Evolutionary conservation across 2,888 invertebrate species (phyloP).

Genomic region (Glyphotaelius pellucidus): DNA sequence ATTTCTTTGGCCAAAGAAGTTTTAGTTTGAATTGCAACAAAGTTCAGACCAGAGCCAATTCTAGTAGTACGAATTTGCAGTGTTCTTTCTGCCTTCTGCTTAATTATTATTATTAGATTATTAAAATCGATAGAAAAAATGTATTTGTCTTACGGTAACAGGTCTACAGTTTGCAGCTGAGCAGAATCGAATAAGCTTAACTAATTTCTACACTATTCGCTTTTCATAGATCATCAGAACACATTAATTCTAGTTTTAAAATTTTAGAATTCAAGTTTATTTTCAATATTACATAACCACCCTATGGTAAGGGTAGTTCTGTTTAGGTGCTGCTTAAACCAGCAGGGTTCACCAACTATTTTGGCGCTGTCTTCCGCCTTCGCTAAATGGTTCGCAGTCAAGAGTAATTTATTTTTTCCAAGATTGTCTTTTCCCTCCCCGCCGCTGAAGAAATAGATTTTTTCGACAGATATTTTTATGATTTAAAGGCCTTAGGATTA

Average conservation of each 20-base stretch:
- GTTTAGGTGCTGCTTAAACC: slow-evolving; percentile 51
- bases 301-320: slow-evolving; percentile 34
- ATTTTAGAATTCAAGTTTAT: too few species aligned
- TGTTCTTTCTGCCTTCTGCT: too few species aligned
- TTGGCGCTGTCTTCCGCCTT: slow-evolving; percentile 20
- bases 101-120: too few species aligned
- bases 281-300: not conserved
- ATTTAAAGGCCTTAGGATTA: slow-evolving; percentile 48
- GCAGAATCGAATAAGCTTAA: too few species aligned
- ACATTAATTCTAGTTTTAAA: too few species aligned
- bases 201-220: not conserved
- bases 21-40: too few species aligned
- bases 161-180: too few species aligned
- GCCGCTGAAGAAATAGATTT: slow-evolving; percentile 38
- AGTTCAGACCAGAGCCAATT: too few species aligned
- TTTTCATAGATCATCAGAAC: not conserved
- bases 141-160: too few species aligned
- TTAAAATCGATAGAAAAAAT: too few species aligned
- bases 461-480: slow-evolving; percentile 50
- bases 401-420: slow-evolving; percentile 47
- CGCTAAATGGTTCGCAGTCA: slow-evolving; percentile 43
- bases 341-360: slow-evolving; percentile 43
- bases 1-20: too few species aligned
- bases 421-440: slow-evolving; percentile 43
- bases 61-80: too few species aligned